Conservation (phyloP, 2,888 invertebrate species). For the Saturnia pavonia region DNA sequence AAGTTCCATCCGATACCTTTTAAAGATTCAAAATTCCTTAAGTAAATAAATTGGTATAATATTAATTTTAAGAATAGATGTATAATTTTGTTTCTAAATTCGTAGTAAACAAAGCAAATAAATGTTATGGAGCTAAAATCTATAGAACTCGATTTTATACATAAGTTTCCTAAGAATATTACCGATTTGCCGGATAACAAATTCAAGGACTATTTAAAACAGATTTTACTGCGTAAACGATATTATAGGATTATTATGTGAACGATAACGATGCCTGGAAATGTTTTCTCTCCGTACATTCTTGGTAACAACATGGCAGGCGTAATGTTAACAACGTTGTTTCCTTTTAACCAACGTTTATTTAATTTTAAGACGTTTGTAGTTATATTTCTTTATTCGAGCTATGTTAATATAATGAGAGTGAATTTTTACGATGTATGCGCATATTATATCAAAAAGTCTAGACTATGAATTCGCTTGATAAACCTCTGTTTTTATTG, state of each 20-base stretch:
- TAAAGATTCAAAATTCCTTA: too few species aligned
- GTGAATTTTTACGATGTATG: too few species aligned
- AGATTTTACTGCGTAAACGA: neutral
- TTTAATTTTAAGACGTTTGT: neutral
- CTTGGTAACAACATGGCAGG: neutral
- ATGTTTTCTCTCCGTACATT: neutral
- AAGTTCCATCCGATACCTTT: too few species aligned
- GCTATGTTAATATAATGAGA: too few species aligned
- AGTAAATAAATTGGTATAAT: too few species aligned
- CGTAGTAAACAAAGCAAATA: neutral
- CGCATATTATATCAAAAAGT: too few species aligned
- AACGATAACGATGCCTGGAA: neutral
- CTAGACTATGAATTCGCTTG: too few species aligned
- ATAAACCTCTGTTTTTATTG: too few species aligned
- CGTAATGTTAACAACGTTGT: neutral
- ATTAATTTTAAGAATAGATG: neutral
- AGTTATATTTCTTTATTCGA: neutral
- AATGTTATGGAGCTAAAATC: neutral
- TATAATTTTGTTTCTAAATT: too few species aligned
- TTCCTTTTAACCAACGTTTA: too few species aligned
- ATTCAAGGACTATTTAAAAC: neutral
- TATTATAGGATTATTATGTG: neutral
- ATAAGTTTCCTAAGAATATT: neutral
- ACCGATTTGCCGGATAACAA: neutral
- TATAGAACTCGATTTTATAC: neutral